Conservation (phyloP, 1,140 invertebrate species). For the Eufriesea mexicana region DNA sequence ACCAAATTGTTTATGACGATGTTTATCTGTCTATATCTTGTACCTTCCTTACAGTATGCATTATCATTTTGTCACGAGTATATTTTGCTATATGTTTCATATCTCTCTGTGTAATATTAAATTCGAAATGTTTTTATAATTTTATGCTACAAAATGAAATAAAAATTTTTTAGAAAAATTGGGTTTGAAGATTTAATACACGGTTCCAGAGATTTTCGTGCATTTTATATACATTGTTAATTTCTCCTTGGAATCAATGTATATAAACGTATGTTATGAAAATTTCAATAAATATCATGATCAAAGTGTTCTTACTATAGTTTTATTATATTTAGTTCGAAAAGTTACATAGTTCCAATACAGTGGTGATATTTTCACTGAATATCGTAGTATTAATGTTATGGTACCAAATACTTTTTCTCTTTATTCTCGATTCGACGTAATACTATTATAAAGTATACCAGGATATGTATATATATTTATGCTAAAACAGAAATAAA, state of each 20-base stretch:
- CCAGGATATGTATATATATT: too few relatives aligned
- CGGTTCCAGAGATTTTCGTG: background rate
- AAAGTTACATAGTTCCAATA: background rate
- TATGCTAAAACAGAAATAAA: background rate
- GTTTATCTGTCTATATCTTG: background rate
- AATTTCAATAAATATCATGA: background rate
- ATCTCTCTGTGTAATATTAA: background rate
- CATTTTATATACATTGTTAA: background rate
- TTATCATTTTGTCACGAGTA: background rate
- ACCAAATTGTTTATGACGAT: background rate
- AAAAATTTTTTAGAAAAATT: background rate
- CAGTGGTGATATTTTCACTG: too few relatives aligned
- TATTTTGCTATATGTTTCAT: constrained; percentile 7
- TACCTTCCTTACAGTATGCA: background rate
- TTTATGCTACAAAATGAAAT: background rate
- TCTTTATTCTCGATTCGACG: too few relatives aligned
- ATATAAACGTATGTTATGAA: background rate
- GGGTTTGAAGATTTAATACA: constrained; percentile 4
- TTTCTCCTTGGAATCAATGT: background rate
- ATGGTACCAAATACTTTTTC: too few relatives aligned
- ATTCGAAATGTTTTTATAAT: background rate
- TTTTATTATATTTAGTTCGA: background rate
- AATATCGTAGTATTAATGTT: too few relatives aligned
- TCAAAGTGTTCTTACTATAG: background rate
- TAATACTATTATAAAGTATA: too few relatives aligned